A percentile compares a stretch with the other conserved stretches of the same genome.
phyloP scores from a whole-genome alignment of 1,140 invertebrate species.

The Drosophila lini region DNA sequence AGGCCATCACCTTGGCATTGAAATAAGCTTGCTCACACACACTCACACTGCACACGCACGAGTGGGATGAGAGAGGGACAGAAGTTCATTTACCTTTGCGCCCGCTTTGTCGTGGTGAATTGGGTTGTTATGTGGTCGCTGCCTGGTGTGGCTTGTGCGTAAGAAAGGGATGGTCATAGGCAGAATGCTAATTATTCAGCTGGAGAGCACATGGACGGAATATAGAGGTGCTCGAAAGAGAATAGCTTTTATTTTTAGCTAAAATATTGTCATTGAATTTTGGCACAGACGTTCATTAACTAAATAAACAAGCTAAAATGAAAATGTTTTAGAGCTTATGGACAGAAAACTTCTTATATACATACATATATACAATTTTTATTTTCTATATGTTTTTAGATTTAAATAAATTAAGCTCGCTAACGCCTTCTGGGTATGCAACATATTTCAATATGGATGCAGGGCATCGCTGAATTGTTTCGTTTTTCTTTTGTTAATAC shows the following conservation, averaged over 20 bases:
- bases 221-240: neutral
- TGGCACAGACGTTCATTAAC: too few species aligned
- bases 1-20: conserved; percentile 72
- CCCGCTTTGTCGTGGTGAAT: conserved; percentile 55
- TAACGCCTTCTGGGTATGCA: neutral
- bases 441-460: neutral
- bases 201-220: neutral
- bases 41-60: conserved; percentile 10
- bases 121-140: conserved; percentile 38
- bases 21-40: conserved; percentile 46
- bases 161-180: conserved; percentile 26
- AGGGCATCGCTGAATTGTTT: neutral
- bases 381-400: too few species aligned
- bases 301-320: too few species aligned
- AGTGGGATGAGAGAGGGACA: conserved; percentile 9
- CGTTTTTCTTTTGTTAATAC: neutral
- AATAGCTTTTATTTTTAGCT: conserved; percentile 1
- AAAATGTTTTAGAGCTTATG: too few species aligned
- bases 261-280: neutral
- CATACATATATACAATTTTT: too few species aligned
- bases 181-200: conserved; percentile 43
- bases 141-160: conserved; percentile 32
- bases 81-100: conserved; percentile 72
- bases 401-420: too few species aligned
- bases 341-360: too few species aligned